Evolutionary conservation across 2,888 invertebrate genomes (phyloP), one percentile per base, ranked within the genome.

Genomic region (Archaeoteleia sp.): DNA sequence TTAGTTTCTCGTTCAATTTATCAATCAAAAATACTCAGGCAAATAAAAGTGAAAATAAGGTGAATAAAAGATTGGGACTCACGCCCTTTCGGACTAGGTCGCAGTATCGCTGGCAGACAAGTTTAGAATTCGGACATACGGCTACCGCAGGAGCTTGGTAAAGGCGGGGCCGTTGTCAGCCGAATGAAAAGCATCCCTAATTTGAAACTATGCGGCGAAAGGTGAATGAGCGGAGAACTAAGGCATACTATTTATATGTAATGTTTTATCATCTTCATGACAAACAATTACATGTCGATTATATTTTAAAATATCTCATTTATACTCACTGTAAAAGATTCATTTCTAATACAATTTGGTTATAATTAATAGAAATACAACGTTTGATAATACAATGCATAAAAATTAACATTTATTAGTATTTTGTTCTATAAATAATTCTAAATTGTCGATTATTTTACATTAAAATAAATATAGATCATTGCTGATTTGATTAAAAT

Each of bases 101-200:
- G 57, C 34, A 13, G 46, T 40, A 67, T 42, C 57, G 57, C 42
- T 57, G 67, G 70, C 70, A 76, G 76, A 72, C 74, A 74, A 75
- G 79, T 76, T 79, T 74, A 69, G 74, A 72, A 74, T 78, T 78
- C 72, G 72, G 77, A 78, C 74, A 70, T 69, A 70, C 74, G 63
- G 77, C 79, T 80, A 80, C 81, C 78, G 77, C 82, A 78, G 82
- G 79, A 84, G 84, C 84, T 72, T 71, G 66, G 67, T 70, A 74
- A 77, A 79, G 84, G 84, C 83, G 84, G 82, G 77, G 81, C 83
- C 70, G 75, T 76, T 79, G 84, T 84, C 84, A 82, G 78, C 70
- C 78, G 77, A 80, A 83, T 83, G 82, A 83, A 83, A 83, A 83
- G 83, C 83, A 83, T 83, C 82, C 79, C 82, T 83, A 83, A 84